phyloP scores from a whole-genome alignment of 2,888 invertebrate genomes.

The Pandemis heparana region DNA sequence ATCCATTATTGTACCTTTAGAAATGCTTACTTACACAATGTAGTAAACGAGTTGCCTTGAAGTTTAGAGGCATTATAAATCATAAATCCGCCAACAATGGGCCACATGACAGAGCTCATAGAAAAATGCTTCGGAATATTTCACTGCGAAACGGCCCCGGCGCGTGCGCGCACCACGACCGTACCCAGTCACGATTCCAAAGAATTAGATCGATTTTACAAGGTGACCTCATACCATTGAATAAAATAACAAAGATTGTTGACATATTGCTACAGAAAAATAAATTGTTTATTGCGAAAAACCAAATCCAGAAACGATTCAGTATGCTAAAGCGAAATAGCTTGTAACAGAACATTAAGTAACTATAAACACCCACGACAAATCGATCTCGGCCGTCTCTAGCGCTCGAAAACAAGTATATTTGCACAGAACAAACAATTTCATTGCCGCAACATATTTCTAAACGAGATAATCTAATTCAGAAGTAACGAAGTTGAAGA shows the following conservation, averaged over 20 bases:
- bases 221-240: slow-evolving; percentile 62
- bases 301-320: slow-evolving; percentile 24
- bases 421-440: slow-evolving; percentile 59
- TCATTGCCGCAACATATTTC: slow-evolving; percentile 58
- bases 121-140: slow-evolving; percentile 71
- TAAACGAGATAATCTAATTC: slow-evolving; percentile 71
- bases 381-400: slow-evolving; percentile 24
- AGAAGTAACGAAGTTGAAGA: slow-evolving; percentile 61
- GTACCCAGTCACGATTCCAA: slow-evolving; percentile 73
- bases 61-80: slow-evolving; percentile 70
- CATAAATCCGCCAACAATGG: slow-evolving; percentile 76
- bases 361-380: slow-evolving; percentile 27
- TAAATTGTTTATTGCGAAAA: slow-evolving; percentile 19
- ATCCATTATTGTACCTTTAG: slow-evolving; percentile 38
- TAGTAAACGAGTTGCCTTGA: slow-evolving; percentile 66
- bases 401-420: slow-evolving; percentile 50
- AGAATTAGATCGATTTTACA: slow-evolving; percentile 71
- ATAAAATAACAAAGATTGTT: slow-evolving; percentile 47
- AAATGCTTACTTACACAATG: slow-evolving; percentile 60
- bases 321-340: not conserved
- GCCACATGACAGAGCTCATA: slow-evolving; percentile 69
- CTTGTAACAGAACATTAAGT: slow-evolving; percentile 15
- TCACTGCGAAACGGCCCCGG: slow-evolving; percentile 68
- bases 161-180: slow-evolving; percentile 77
- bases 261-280: slow-evolving; percentile 44